Conservation (phyloP, 1,140 invertebrate species). For the Ceratina calcarata region DNA sequence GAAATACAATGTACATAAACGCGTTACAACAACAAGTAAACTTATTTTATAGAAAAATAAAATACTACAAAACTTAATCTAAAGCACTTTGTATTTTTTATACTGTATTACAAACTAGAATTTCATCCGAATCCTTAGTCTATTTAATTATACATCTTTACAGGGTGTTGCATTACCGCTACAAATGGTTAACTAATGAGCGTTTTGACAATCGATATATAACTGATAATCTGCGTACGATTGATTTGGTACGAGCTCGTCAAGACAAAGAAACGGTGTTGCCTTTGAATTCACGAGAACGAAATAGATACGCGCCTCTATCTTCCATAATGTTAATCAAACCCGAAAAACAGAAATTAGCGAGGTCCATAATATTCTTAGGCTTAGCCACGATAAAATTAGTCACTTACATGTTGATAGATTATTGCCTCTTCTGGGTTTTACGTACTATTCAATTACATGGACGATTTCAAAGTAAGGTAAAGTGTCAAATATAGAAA, state of each 20-base stretch:
- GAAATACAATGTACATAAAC: too few relatives aligned
- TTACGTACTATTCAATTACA: slow-evolving; percentile 84
- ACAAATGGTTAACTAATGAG: slow-evolving; percentile 86
- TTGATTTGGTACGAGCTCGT: slow-evolving; percentile 84
- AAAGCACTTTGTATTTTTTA: too few relatives aligned
- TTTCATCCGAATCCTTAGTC: too few relatives aligned
- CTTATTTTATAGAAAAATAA: too few relatives aligned
- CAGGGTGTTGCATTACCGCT: slow-evolving; percentile 86
- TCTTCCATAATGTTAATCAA: slow-evolving; percentile 82
- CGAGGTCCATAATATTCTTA: slow-evolving; percentile 83
- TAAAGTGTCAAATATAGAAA: slow-evolving; percentile 57
- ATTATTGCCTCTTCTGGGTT: slow-evolving; percentile 89
- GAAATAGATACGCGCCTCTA: slow-evolving; percentile 83
- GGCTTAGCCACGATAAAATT: slow-evolving; percentile 84
- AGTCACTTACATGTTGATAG: slow-evolving; percentile 85
- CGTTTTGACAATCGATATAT: slow-evolving; percentile 89
- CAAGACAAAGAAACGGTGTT: slow-evolving; percentile 84
- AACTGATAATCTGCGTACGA: slow-evolving; percentile 84
- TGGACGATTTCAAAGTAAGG: slow-evolving; percentile 82
- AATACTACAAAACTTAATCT: too few relatives aligned
- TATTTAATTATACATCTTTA: slow-evolving; percentile 60
- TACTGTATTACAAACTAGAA: too few relatives aligned
- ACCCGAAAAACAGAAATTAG: slow-evolving; percentile 84
- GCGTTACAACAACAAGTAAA: too few relatives aligned
- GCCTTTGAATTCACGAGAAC: slow-evolving; percentile 86